phyloP scores from a whole-genome alignment of 2,888 invertebrate genomes.

The Phyto melanocephala region DNA sequence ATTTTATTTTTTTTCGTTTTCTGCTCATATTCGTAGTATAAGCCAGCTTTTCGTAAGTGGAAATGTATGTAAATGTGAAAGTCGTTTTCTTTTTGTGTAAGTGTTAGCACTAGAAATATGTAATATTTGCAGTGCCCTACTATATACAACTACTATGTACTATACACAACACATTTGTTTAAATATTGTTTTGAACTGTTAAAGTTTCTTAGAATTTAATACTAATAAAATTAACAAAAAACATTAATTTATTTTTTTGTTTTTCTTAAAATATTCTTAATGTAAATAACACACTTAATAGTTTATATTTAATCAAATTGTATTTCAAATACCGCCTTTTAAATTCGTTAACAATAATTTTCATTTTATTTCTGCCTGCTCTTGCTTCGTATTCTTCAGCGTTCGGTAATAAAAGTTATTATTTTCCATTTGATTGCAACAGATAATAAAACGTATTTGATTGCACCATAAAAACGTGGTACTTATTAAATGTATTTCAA shows the following conservation, averaged over 20 bases:
- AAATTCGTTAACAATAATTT: background rate
- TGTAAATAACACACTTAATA: too few relatives aligned
- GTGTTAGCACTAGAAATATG: background rate
- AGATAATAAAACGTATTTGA: constrained; percentile 64
- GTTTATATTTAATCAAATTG: too few relatives aligned
- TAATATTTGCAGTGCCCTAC: background rate
- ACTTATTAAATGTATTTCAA: constrained; percentile 63
- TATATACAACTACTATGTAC: too few relatives aligned
- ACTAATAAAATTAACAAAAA: too few relatives aligned
- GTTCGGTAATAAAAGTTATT: constrained; percentile 59
- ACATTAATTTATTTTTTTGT: too few relatives aligned
- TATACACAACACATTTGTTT: too few relatives aligned
- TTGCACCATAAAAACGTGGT: constrained; percentile 64
- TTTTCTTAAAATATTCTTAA: too few relatives aligned
- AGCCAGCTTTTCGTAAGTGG: background rate
- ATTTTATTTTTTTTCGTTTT: background rate
- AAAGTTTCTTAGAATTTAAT: too few relatives aligned
- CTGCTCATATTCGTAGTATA: background rate
- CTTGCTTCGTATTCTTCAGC: background rate
- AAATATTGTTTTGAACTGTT: too few relatives aligned
- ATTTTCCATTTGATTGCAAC: constrained; percentile 64
- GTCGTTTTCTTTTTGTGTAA: background rate
- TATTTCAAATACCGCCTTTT: background rate
- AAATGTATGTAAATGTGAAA: background rate
- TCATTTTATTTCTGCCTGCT: background rate